Conservation (phyloP, 2,113 vertebrate species). For the Trinectes maculatus region DNA sequence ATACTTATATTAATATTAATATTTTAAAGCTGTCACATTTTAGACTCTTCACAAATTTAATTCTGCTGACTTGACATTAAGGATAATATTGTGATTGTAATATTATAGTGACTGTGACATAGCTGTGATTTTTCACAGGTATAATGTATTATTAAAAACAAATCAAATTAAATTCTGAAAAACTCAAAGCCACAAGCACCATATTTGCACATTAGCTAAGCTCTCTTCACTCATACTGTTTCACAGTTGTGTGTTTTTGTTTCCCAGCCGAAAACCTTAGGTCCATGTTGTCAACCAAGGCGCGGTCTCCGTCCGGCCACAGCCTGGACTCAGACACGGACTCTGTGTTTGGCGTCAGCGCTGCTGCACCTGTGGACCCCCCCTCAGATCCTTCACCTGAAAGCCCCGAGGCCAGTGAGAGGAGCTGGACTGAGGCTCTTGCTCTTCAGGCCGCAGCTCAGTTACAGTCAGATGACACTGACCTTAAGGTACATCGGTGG, state of each 20-base stretch:
- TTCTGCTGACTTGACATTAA: too few species aligned
- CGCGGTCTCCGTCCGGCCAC: slow-evolving; percentile 20
- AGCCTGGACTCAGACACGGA: slow-evolving; percentile 39
- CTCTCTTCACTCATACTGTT: too few species aligned
- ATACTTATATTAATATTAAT: too few species aligned
- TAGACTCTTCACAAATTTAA: too few species aligned
- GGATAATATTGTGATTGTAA: too few species aligned
- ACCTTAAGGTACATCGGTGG: slow-evolving; percentile 65
- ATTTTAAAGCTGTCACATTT: too few species aligned
- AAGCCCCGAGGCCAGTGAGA: slow-evolving; percentile 27
- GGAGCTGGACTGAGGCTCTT: slow-evolving; percentile 14
- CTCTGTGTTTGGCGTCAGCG: slow-evolving; percentile 35
- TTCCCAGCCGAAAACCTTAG: slow-evolving; percentile 71
- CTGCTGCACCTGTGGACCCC: not conserved
- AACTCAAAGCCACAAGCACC: too few species aligned
- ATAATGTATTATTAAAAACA: too few species aligned
- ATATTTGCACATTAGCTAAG: too few species aligned
- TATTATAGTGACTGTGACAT: too few species aligned
- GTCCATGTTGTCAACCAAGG: slow-evolving; percentile 51
- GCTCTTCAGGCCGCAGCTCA: slow-evolving; percentile 25
- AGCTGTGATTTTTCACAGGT: not conserved
- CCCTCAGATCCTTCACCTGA: slow-evolving; percentile 20
- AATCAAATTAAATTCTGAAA: too few species aligned
- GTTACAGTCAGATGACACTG: slow-evolving; percentile 14
- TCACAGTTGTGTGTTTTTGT: not conserved